These are phyloP conservation scores for Lysandra coridon DNA, from an alignment of 2,888 invertebrate genomes.

Conservation along the genomic window DNA sequence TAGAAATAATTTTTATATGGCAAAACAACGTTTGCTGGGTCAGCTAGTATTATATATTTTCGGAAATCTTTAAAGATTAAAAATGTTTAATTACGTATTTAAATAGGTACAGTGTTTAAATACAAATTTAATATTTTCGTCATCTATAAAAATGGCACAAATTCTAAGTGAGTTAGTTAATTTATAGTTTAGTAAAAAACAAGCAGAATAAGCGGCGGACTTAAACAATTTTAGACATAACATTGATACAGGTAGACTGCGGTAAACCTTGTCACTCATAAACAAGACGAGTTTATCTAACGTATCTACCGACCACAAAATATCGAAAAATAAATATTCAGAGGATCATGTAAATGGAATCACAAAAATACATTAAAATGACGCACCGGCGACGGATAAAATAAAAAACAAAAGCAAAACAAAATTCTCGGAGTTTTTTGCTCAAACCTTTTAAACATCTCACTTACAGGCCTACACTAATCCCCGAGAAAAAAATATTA, in stretches of 20 bases:
- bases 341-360: background rate
- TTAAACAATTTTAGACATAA: background rate
- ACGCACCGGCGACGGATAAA: conserved; percentile 52
- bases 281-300: background rate
- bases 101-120: too few relatives aligned
- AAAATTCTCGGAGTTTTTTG: conserved; percentile 41
- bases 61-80: too few relatives aligned
- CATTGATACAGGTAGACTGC: conserved; percentile 6
- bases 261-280: background rate
- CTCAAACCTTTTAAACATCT: conserved; percentile 53
- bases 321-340: background rate
- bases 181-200: background rate
- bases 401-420: conserved; percentile 36
- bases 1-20: too few relatives aligned
- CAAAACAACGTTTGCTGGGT: too few relatives aligned
- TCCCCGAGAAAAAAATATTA: conserved; percentile 41
- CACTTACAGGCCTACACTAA: conserved; percentile 56
- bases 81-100: too few relatives aligned
- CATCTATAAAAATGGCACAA: too few relatives aligned
- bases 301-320: background rate
- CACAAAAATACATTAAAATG: conserved; percentile 15
- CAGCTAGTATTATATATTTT: too few relatives aligned
- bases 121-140: too few relatives aligned
- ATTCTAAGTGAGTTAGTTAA: too few relatives aligned
- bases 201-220: background rate